Base-by-base conservation (phyloP, 2,888 invertebrate genomes). In the Agelastica alni region DNA sequence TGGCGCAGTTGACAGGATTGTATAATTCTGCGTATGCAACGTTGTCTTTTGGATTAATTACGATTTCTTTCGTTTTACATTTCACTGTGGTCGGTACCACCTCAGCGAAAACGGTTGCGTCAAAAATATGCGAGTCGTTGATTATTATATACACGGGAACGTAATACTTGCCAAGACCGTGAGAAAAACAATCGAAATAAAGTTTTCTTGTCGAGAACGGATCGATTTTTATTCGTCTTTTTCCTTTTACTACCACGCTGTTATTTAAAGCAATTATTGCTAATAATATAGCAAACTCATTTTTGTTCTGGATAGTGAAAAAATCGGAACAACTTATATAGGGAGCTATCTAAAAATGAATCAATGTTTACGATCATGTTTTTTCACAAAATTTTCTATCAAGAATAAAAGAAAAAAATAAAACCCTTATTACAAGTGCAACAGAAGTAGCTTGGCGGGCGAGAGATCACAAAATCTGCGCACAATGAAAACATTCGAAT, bases 1-100 rank as follows among this genome's bases (percentile, higher is more conserved):
- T 80, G 36, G 78, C 73, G 66, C 81, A 80, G 56, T 82, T 78
- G 1, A 84, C 78, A 12, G 79, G 77, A 69, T 84, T 84, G 63
- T 77, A 78, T 26, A 84, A 64, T 63, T 78, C 78, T 0, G 82
- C 76, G 63, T 74, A 80, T 61, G 79, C 51, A 1, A 55, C 78
- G 18, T 80, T 78, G 16, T 53, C 61, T 0, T 68, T 69, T 0
- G 64, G 55, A 13, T 67, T 60, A 13, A 79, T 70, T 1, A 61
- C 47, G 2, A 79, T 54, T 30, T 75, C 72, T 2, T 66, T 64
- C 1, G 61, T 63, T 1, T 66, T 56, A 3, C 77, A 61, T 2
- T 63, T 62, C 0, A 79, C 60, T 20, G 68, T 68, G 51, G 77
- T 77, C 1, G 68, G 64, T 2, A 77, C 73, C 0, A 80, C 75